Percentiles rank a stretch among this genome's conserved stretches.
Evolutionary conservation across 37 sponge, comb jelly and placozoan species (phyloP).

Genomic region (Eunapius fragilis): DNA sequence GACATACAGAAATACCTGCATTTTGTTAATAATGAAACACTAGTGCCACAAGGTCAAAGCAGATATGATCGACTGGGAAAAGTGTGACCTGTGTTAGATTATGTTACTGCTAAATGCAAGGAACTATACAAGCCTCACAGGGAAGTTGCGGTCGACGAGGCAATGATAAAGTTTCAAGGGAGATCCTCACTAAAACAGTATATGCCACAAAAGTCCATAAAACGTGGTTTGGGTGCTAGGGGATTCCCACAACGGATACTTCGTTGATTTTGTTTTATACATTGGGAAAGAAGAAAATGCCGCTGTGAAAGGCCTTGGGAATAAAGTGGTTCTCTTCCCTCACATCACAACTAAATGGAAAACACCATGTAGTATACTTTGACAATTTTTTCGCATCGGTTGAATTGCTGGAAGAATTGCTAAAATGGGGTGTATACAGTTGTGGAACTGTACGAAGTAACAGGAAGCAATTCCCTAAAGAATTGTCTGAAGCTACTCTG

Average conservation of each 20-base stretch:
- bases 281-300: conserved; percentile 19
- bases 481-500: background rate
- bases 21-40: conserved; percentile 13
- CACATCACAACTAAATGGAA: background rate
- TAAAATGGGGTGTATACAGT: conserved; percentile 17
- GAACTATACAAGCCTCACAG: conserved; percentile 20
- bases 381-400: conserved; percentile 43
- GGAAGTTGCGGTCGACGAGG: conserved; percentile 35
- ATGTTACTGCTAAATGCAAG: background rate
- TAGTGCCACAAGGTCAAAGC: background rate
- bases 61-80: conserved; percentile 26
- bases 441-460: conserved; percentile 31
- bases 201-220: conserved; percentile 33
- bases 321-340: conserved; percentile 17
- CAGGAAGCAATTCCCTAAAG: conserved; percentile 22
- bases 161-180: conserved; percentile 50
- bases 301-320: conserved; percentile 21
- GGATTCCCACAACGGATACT: conserved; percentile 27
- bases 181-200: conserved; percentile 51
- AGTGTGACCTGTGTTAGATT: conserved; percentile 10
- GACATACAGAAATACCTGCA: conserved; percentile 22
- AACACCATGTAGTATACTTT: conserved; percentile 28
- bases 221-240: conserved; percentile 57
- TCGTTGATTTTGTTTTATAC: conserved; percentile 19
- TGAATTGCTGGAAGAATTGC: background rate